A percentile compares a stretch with the other conserved stretches of the same genome.
Conservation (phyloP, 2,113 vertebrate species). For the Clupea harengus region DNA sequence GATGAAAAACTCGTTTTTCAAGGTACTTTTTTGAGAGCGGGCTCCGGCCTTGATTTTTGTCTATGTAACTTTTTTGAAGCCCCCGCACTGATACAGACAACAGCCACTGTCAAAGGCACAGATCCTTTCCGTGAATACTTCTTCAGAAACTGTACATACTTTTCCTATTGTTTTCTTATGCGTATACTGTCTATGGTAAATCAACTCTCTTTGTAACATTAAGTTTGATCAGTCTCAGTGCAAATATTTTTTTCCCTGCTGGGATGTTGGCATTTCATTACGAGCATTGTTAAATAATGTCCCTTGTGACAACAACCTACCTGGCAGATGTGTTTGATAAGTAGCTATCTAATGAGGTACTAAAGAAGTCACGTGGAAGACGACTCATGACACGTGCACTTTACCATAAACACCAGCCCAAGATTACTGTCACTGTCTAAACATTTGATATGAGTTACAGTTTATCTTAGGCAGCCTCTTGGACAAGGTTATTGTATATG, state of each 20-base stretch:
- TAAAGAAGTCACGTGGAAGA: not conserved
- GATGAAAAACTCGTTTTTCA: too few relatives aligned
- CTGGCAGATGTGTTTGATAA: not conserved
- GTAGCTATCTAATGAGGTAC: not conserved
- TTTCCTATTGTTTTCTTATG: not conserved
- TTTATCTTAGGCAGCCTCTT: not conserved
- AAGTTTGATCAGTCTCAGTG: too few relatives aligned
- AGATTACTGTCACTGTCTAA: slow-evolving; percentile 21
- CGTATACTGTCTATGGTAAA: too few relatives aligned
- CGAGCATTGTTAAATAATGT: not conserved
- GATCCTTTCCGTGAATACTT: too few relatives aligned
- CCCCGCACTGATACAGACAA: too few relatives aligned
- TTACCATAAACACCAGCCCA: slow-evolving; percentile 35
- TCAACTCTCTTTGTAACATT: too few relatives aligned
- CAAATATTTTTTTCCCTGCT: too few relatives aligned
- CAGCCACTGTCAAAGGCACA: too few relatives aligned
- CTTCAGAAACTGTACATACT: not conserved
- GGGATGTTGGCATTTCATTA: too few relatives aligned
- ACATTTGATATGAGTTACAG: slow-evolving; percentile 38
- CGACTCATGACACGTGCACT: not conserved
- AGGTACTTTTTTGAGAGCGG: too few relatives aligned
- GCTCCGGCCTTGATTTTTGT: too few relatives aligned
- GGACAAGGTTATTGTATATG: not conserved
- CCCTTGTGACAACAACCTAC: not conserved
- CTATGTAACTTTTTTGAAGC: too few relatives aligned